Conservation (phyloP, 2,797 vertebrate genomes). For the Enteromius unitaeniatus region DNA sequence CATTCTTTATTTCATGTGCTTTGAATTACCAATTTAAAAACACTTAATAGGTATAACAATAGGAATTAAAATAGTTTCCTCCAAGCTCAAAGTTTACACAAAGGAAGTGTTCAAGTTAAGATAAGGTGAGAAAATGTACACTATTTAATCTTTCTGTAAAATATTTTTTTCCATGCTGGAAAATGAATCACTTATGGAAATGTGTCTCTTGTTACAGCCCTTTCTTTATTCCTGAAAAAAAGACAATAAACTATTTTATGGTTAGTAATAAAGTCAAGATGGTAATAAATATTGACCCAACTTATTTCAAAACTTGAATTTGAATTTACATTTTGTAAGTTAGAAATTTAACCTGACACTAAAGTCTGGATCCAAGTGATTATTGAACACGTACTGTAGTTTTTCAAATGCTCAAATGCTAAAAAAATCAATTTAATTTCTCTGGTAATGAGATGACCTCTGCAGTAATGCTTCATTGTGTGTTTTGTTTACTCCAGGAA, state of each 20-base stretch:
- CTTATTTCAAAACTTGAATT: not conserved
- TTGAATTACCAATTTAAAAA: too few species aligned
- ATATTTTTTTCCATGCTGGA: not conserved
- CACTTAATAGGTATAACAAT: not conserved
- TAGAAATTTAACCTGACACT: too few species aligned
- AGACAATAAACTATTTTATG: too few species aligned
- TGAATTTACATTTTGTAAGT: not conserved
- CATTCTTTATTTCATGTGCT: too few species aligned
- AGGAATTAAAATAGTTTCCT: not conserved
- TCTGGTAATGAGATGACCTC: slow-evolving; percentile 9
- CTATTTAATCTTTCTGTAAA: not conserved
- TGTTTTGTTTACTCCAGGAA: slow-evolving; percentile 33
- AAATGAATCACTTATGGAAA: not conserved
- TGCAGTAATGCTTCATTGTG: slow-evolving; percentile 10
- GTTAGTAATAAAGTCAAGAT: not conserved
- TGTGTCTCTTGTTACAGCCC: not conserved
- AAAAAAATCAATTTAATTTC: not conserved
- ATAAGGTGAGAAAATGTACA: not conserved
- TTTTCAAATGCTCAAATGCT: not conserved
- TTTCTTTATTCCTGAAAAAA: not conserved
- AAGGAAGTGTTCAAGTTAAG: not conserved
- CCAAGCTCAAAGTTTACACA: not conserved
- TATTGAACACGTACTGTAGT: not conserved
- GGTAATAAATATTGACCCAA: not conserved
- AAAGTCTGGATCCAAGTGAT: not conserved